A percentile compares a stretch with the other conserved stretches of the same genome.
Conservation (phyloP, 2,113 vertebrate species). For the Mus spicilegus region DNA sequence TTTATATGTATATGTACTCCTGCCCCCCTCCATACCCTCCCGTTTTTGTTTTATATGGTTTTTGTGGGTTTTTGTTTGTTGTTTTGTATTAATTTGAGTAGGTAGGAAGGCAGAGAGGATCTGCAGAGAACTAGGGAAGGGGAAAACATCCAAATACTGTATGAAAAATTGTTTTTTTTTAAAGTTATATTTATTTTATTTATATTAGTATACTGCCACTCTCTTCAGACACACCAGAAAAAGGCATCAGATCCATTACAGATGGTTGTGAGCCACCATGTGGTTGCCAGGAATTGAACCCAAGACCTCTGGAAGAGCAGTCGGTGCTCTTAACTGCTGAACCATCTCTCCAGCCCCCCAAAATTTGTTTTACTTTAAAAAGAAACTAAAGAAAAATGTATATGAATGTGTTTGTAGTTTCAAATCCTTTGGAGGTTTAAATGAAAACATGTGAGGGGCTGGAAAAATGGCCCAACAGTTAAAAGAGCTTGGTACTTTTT, state of each 20-base stretch:
- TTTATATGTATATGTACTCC: neutral
- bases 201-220: too few relatives aligned
- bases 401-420: neutral
- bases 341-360: too few relatives aligned
- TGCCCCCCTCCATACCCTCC: too few relatives aligned
- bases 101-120: neutral
- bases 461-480: neutral
- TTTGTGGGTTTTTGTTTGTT: neutral
- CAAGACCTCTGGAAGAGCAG: too few relatives aligned
- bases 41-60: neutral
- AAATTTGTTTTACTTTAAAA: neutral
- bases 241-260: too few relatives aligned
- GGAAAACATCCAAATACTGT: neutral
- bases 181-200: too few relatives aligned
- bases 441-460: neutral
- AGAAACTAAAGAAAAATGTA: neutral
- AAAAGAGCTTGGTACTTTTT: neutral
- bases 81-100: neutral
- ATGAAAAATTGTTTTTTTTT: neutral
- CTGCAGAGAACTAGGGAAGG: neutral
- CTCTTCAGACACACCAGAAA: too few relatives aligned
- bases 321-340: too few relatives aligned
- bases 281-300: too few relatives aligned
- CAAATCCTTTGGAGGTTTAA: neutral
- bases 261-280: too few relatives aligned